phyloP scores from a whole-genome alignment of 1,140 invertebrate species.

The Macrocentrus cingulum region DNA sequence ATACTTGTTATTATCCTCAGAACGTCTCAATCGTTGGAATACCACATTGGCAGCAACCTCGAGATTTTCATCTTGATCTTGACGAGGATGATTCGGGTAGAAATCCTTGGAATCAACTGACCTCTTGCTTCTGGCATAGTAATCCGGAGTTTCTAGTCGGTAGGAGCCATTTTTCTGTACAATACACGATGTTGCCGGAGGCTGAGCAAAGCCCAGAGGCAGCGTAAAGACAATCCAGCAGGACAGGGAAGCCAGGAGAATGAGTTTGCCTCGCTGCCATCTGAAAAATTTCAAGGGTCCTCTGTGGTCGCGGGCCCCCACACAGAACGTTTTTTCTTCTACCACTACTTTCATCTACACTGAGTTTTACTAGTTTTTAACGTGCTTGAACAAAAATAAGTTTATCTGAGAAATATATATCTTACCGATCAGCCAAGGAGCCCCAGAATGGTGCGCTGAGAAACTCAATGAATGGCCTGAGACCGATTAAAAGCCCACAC shows the following conservation, averaged over 20 bases:
- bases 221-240: constrained; percentile 97
- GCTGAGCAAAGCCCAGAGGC: constrained; percentile 92
- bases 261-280: constrained; percentile 82
- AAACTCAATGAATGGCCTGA: constrained; percentile 96
- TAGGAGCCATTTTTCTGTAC: constrained; percentile 66
- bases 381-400: too few relatives aligned
- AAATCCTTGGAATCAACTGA: constrained; percentile 28
- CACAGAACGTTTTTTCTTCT: constrained; percentile 31
- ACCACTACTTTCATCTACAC: constrained; percentile 30
- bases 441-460: constrained; percentile 98
- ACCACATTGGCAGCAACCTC: constrained; percentile 50
- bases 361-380: too few relatives aligned
- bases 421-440: constrained; percentile 84
- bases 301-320: constrained; percentile 30
- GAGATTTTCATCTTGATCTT: constrained; percentile 36
- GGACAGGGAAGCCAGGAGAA: constrained; percentile 87
- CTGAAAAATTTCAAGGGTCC: constrained; percentile 50
- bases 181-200: constrained; percentile 86
- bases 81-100: constrained; percentile 23
- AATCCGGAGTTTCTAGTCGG: constrained; percentile 47
- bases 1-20: constrained; percentile 24
- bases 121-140: constrained; percentile 42
- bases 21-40: constrained; percentile 44
- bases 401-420: too few relatives aligned
- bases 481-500: constrained; percentile 88